Evolutionary conservation across 2,888 invertebrate species (phyloP).

Genomic region (Thymelicus acteon): DNA sequence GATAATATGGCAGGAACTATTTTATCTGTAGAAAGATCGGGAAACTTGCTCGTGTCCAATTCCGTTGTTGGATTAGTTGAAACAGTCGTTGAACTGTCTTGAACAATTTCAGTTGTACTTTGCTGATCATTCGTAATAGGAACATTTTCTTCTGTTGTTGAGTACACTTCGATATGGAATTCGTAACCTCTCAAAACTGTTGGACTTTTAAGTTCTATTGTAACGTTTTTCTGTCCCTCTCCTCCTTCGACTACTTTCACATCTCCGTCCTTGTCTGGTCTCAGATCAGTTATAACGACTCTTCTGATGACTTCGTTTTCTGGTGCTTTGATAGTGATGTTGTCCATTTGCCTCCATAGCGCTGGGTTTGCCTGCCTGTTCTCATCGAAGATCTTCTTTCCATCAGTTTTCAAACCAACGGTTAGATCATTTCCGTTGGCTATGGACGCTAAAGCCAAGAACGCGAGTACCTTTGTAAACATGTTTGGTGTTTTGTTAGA

Average conservation of each 20-base stretch:
- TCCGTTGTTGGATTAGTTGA: conserved; percentile 17
- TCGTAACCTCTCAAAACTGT: conserved; percentile 69
- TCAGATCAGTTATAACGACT: conserved; percentile 63
- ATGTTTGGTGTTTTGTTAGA: conserved; percentile 55
- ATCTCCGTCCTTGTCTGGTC: conserved; percentile 71
- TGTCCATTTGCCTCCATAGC: conserved; percentile 64
- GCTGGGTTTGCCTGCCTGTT: conserved; percentile 66
- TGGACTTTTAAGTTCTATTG: conserved; percentile 71
- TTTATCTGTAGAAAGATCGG: conserved; percentile 30
- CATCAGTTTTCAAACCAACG: conserved; percentile 55
- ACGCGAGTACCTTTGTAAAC: conserved; percentile 48
- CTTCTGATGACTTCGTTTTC: conserved; percentile 63
- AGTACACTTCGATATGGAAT: conserved; percentile 66
- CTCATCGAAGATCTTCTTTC: conserved; percentile 63
- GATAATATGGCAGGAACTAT: conserved; percentile 26
- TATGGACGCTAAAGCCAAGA: conserved; percentile 53
- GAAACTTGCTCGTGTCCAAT: conserved; percentile 23
- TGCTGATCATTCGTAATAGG: conserved; percentile 22
- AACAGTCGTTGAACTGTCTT: conserved; percentile 22
- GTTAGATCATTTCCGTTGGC: conserved; percentile 59
- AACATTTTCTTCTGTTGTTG: conserved; percentile 43
- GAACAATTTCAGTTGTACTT: conserved; percentile 24
- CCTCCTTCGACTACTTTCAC: conserved; percentile 69
- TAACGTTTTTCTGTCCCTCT: conserved; percentile 65
- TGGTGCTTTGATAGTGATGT: conserved; percentile 60